These are phyloP conservation scores for Hippocampus barbouri DNA, from an alignment of 2,113 vertebrate genomes.

Conservation along the genomic window DNA sequence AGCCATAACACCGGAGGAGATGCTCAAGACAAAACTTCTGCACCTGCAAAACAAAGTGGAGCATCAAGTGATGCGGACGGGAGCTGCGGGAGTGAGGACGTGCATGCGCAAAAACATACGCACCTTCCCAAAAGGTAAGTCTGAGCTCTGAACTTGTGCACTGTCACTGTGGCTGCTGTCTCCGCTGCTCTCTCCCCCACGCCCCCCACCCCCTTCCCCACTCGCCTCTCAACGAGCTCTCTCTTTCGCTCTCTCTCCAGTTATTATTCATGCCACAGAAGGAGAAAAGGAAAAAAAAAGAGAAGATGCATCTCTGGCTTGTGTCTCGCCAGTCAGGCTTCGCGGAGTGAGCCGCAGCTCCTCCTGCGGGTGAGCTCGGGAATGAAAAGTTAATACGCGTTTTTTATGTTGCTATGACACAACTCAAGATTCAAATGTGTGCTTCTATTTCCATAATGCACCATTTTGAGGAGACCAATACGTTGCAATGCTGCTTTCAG, in stretches of 20 bases:
- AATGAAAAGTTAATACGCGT: constrained; percentile 23
- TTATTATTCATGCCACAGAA: constrained; percentile 66
- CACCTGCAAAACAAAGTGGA: constrained; percentile 61
- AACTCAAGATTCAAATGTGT: background rate
- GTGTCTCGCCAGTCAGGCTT: constrained; percentile 52
- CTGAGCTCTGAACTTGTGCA: constrained; percentile 61
- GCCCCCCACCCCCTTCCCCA: constrained; percentile 28
- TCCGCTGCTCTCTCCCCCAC: constrained; percentile 43
- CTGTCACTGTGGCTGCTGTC: constrained; percentile 69
- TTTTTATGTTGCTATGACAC: background rate
- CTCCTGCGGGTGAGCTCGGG: constrained; percentile 74
- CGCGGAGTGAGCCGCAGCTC: constrained; percentile 66
- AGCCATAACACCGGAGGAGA: constrained; percentile 40
- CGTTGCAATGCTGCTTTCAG: background rate
- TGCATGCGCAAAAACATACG: constrained; percentile 50
- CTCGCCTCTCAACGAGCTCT: constrained; percentile 51
- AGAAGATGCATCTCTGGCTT: constrained; percentile 63
- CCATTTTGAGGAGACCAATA: constrained; percentile 45
- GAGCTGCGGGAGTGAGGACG: constrained; percentile 22
- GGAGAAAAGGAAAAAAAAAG: constrained; percentile 56
- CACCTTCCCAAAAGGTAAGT: constrained; percentile 62
- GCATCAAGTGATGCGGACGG: constrained; percentile 26
- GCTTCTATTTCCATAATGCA: constrained; percentile 31
- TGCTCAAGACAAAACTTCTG: constrained; percentile 44
- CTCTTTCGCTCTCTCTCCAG: constrained; percentile 58